Evolutionary conservation across 2,113 vertebrate genomes (phyloP).

Genomic region (Lycaon pictus): DNA sequence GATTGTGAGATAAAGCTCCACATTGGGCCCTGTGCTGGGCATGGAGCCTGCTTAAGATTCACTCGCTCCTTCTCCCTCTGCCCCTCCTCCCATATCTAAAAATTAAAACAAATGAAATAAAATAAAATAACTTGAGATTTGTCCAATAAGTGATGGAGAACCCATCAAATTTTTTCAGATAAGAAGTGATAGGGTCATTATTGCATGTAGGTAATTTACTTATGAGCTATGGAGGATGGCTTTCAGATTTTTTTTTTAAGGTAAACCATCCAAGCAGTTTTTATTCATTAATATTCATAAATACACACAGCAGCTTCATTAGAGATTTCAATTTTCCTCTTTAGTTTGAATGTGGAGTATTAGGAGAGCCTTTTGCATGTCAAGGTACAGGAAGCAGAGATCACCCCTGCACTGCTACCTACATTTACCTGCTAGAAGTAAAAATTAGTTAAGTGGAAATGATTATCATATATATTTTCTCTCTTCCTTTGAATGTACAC

Average conservation of each 20-base stretch:
- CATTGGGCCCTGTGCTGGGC: not conserved
- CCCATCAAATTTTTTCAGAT: not conserved
- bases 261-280: slow-evolving; percentile 99
- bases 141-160: not conserved
- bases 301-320: slow-evolving; percentile 99
- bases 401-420: slow-evolving; percentile 94
- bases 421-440: slow-evolving; percentile 96
- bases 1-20: not conserved
- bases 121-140: not conserved
- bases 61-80: not conserved
- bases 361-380: slow-evolving; percentile 96
- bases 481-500: slow-evolving; percentile 98
- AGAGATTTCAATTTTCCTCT: slow-evolving; percentile 96
- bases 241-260: slow-evolving; percentile 87
- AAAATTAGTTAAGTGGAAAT: slow-evolving; percentile 98
- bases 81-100: not conserved
- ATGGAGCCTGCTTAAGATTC: not conserved
- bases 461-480: slow-evolving; percentile 99
- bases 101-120: not conserved
- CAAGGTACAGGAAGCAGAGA: slow-evolving; percentile 94
- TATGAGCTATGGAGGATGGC: too few relatives aligned
- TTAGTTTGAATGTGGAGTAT: slow-evolving; percentile 98
- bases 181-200: not conserved
- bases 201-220: not conserved
- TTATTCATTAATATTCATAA: slow-evolving; percentile 99